Base-by-base conservation (phyloP, 2,888 invertebrate genomes). In the Temnothorax rugatulus region DNA sequence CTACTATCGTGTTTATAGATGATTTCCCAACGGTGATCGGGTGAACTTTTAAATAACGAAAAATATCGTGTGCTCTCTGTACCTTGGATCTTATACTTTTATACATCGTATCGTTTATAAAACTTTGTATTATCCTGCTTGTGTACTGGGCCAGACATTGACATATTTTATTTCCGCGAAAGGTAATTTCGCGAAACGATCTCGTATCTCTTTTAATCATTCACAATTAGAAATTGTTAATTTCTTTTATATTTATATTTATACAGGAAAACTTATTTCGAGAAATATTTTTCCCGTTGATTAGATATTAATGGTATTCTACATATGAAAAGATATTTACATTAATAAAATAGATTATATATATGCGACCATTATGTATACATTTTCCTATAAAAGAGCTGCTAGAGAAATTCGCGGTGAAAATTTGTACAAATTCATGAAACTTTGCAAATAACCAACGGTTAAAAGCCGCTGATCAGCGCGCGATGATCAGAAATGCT, bases 21-120 rank as follows among this genome's bases (percentile, higher is more conserved):
- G 79, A 81, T 73, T 81, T 81, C 79, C 79, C 79, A 71, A 7
- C 71, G 79, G 79, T n/a, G 71, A 81, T 71, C 71, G 34, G 34
- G 15, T 59, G 34, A 34, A 71, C 21, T 59, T 59, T 21, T 79
- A 71, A 79, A 81, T 81, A 81, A 81, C 47, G 71, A 38, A 61
- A 81, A 81, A 71, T 61, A 81, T 38, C 21, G 21, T 13, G 15
- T 68, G 34, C 44, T 47, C 47, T 47, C 11, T 25, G 8, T 77
- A 63, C 11, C 25, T 61, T 25, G n/a, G 18, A 34, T 79, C 7
- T 4, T 13, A 18, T 47, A 34, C 8, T 29, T 4, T 29, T 29
- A 29, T 29, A 29, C 29, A 29, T 29, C 29, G 3, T 29, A 2
- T 29, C 21, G 4, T 25, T 38, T 79, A 34, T 57, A 57, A 69